Base-by-base conservation (phyloP, 2,888 invertebrate genomes). In the Eristalis tenax region DNA sequence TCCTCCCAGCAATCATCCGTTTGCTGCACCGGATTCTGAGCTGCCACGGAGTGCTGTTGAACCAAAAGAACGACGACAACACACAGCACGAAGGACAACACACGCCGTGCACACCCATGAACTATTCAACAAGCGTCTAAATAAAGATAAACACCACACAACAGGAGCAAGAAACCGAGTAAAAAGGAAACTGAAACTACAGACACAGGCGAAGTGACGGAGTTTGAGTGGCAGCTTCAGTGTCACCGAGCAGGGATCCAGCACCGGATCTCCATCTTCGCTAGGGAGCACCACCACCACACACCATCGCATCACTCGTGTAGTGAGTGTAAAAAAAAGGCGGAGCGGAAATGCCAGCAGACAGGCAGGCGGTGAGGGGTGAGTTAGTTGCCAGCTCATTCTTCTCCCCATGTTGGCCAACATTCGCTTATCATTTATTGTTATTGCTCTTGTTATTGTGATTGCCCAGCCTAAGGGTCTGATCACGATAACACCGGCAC, bases 41-140 rank as follows among this genome's bases (percentile, higher is more conserved):
- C 38, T 73, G 83, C 73, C 73, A 78, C 73, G 64, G 70, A 76
- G 50, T 77, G 82, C 68, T 73, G 77, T 77, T 73, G 56, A 73
- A 78, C 77, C 38, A 43, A 66, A 61, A 70, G 38, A 68, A 68
- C 18, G 56, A 66, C 11, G 38, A 73, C 50, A 35, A 28, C 74
- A 56, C 18, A 73, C 40, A 43, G 6, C 38, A 32, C 22, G 65
- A 22, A 61, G 13, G 40, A 22, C 59, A 18, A 13, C 38, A 13
- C 38, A 13, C 38, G 13, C 43, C 6, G 23, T 35, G 23, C n/a
- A 38, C 61, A 43, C 28, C 77, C 82, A 77, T 71, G 61, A 71
- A 82, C 57, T 73, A 83, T 83, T 83, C 82, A 83, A 83, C 71
- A 83, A 83, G 82, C 77, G 78, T 69, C 63, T 57, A 66, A 69